These are phyloP conservation scores for Pandemis corylana DNA, from an alignment of 2,888 invertebrate genomes.

Conservation along the genomic window DNA sequence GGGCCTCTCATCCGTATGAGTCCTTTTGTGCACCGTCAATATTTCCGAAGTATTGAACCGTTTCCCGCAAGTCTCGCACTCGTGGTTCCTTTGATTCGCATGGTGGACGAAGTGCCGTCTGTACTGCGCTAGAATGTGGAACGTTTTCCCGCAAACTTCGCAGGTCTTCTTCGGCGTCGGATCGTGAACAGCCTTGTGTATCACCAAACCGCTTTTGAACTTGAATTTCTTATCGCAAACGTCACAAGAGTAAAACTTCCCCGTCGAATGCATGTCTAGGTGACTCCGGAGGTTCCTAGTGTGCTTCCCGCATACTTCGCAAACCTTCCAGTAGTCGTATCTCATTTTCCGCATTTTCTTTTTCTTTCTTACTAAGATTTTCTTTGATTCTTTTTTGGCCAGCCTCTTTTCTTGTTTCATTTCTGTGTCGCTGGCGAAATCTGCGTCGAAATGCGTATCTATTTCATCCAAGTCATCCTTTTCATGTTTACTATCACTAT, in stretches of 20 bases:
- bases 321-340: constrained; percentile 78
- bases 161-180: constrained; percentile 81
- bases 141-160: constrained; percentile 82
- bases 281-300: constrained; percentile 74
- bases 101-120: constrained; percentile 81
- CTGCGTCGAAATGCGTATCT: constrained; percentile 53
- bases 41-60: constrained; percentile 83
- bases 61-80: constrained; percentile 82
- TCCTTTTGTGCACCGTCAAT: constrained; percentile 77
- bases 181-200: constrained; percentile 77
- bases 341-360: constrained; percentile 61
- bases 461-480: constrained; percentile 51
- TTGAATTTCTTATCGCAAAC: constrained; percentile 80
- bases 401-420: constrained; percentile 49
- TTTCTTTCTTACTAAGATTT: constrained; percentile 45
- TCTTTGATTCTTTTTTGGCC: constrained; percentile 48
- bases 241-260: constrained; percentile 73
- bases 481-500: constrained; percentile 42
- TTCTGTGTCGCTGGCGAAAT: constrained; percentile 45
- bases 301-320: constrained; percentile 78
- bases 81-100: constrained; percentile 80
- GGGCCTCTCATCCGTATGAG: constrained; percentile 79
- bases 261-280: constrained; percentile 72
- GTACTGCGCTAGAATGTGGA: constrained; percentile 80
- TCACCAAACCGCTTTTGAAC: constrained; percentile 76